phyloP scores from a whole-genome alignment of 2,113 vertebrate genomes.

The Sarotherodon lohbergeri region DNA sequence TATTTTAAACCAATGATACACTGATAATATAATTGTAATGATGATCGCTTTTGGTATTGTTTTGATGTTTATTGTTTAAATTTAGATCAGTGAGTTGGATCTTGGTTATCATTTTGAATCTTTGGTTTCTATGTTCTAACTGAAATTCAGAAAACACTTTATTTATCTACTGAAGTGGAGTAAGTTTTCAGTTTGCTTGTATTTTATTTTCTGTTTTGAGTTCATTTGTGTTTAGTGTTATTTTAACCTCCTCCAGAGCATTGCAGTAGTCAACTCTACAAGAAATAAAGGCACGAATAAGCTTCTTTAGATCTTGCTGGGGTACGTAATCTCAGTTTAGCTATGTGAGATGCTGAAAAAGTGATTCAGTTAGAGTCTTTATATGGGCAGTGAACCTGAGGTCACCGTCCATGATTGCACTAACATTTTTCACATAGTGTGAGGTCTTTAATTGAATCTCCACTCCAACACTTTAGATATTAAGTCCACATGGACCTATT shows the following conservation, averaged over 20 bases:
- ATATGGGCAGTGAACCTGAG: background rate
- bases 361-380: background rate
- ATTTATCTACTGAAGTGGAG: background rate
- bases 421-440: background rate
- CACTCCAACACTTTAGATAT: background rate
- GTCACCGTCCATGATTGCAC: background rate
- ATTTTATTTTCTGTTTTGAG: background rate
- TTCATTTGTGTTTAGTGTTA: background rate
- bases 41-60: background rate
- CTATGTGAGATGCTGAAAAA: background rate
- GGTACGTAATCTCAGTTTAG: background rate
- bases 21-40: background rate
- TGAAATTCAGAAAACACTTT: background rate
- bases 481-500: background rate
- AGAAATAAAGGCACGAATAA: background rate
- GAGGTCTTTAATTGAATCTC: background rate
- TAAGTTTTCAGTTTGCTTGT: background rate
- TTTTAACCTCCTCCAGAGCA: background rate
- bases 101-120: background rate
- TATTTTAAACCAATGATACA: rapidly evolving
- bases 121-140: background rate
- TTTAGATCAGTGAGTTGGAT: background rate
- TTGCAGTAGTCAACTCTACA: background rate
- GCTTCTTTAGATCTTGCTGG: background rate
- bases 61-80: background rate